Conservation (phyloP, 2,113 vertebrate species). For the Diglossa brunneiventris region DNA sequence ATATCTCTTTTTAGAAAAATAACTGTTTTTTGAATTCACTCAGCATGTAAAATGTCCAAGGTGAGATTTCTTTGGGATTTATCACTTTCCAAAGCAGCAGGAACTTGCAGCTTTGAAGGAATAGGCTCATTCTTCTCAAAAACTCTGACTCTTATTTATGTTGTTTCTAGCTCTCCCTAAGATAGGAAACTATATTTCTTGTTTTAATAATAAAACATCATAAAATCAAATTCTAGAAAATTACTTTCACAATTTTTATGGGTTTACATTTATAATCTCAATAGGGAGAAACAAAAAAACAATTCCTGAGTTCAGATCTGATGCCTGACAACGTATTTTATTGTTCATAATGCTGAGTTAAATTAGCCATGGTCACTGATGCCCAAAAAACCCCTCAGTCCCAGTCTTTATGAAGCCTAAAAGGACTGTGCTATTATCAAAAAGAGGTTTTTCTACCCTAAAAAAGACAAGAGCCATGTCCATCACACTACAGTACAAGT, state of each 20-base stretch:
- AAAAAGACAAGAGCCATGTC: not conserved
- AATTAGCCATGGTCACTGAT: slow-evolving; percentile 63
- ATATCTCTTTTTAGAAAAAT: not conserved
- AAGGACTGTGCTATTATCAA: not conserved
- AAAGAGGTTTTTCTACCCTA: not conserved
- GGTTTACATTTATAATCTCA: slow-evolving; percentile 25
- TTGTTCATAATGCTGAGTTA: slow-evolving; percentile 49
- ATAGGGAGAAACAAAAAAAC: not conserved
- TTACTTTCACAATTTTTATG: slow-evolving; percentile 32
- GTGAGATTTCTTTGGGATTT: not conserved
- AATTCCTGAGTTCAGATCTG: slow-evolving; percentile 17
- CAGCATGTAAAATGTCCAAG: not conserved
- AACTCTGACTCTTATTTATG: not conserved
- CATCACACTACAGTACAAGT: not conserved
- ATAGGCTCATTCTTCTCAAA: not conserved
- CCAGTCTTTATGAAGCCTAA: not conserved
- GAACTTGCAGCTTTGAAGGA: not conserved
- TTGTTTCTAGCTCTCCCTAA: slow-evolving; percentile 46
- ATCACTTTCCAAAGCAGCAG: not conserved
- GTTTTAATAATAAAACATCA: slow-evolving; percentile 36
- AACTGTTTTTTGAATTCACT: not conserved
- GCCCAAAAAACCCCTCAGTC: slow-evolving; percentile 33
- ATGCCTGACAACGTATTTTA: slow-evolving; percentile 31
- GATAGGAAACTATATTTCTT: slow-evolving; percentile 60
- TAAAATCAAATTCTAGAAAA: slow-evolving; percentile 64